A percentile compares a stretch with the other conserved stretches of the same genome.
Conservation (phyloP, 2,113 vertebrate genomes). For the Hemiscyllium ocellatum region DNA sequence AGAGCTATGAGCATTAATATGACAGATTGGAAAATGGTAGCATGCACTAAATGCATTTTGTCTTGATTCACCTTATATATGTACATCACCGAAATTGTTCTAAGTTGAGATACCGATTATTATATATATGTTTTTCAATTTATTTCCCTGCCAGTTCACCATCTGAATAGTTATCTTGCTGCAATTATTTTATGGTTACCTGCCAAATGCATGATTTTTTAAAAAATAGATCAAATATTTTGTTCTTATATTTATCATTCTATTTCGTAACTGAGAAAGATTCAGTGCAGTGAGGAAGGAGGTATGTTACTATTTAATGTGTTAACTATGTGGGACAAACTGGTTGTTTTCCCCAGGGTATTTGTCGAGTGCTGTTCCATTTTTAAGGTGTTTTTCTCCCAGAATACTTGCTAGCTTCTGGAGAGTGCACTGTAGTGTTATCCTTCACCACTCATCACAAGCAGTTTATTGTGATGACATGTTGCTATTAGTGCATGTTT, state of each 20-base stretch:
- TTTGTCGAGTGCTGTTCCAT: background rate
- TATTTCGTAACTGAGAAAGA: background rate
- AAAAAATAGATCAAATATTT: background rate
- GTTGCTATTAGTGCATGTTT: slow-evolving; percentile 39
- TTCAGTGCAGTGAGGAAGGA: background rate
- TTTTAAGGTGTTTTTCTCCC: background rate
- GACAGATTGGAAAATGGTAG: background rate
- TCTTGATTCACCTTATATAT: background rate
- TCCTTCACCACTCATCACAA: background rate
- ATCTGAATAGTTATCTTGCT: background rate
- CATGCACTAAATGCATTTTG: slow-evolving; percentile 18
- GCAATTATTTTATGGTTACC: background rate
- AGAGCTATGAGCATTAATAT: background rate
- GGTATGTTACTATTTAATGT: background rate
- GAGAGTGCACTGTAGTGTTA: background rate
- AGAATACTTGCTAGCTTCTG: slow-evolving; percentile 12
- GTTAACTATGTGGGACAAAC: background rate
- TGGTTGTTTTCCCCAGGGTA: background rate
- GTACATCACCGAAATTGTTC: background rate
- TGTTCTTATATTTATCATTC: background rate
- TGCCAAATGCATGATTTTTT: background rate
- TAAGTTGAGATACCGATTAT: background rate
- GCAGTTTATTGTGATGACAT: slow-evolving; percentile 3
- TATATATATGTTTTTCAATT: background rate
- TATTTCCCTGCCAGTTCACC: background rate